A percentile compares a stretch with the other conserved stretches of the same genome.
These are phyloP conservation scores for Hypanus sabinus DNA, from an alignment of 2,113 vertebrate species.

Conservation along the genomic window DNA sequence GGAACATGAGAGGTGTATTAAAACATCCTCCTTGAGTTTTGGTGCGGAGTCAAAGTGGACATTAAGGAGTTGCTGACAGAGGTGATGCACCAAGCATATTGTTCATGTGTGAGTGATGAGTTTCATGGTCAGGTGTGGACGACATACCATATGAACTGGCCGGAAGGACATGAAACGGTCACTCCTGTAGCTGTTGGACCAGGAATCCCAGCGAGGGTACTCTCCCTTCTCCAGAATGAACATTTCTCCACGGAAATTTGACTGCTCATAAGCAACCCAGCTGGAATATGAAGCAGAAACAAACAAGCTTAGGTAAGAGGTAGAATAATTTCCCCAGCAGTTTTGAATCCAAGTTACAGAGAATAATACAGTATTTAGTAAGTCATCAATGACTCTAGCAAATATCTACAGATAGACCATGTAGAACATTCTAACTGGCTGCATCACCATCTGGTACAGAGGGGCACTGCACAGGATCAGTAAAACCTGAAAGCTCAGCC, in stretches of 20 bases:
- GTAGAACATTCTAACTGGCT: too few relatives aligned
- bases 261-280: constrained; percentile 88
- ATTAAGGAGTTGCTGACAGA: not conserved
- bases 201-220: constrained; percentile 93
- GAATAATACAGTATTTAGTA: too few relatives aligned
- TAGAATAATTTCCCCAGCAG: not conserved
- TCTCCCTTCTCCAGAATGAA: constrained; percentile 93
- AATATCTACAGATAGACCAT: too few relatives aligned
- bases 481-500: too few relatives aligned
- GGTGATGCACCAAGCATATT: not conserved
- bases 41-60: not conserved
- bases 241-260: constrained; percentile 90
- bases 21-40: not conserved
- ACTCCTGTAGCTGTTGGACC: constrained; percentile 90
- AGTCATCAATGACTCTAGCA: too few relatives aligned
- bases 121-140: not conserved
- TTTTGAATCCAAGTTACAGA: not conserved
- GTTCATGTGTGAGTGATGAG: not conserved
- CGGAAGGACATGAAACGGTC: constrained; percentile 88
- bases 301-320: rapidly evolving
- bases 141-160: constrained; percentile 77
- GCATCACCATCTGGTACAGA: too few relatives aligned
- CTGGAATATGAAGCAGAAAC: constrained; percentile 48
- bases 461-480: too few relatives aligned
- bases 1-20: not conserved